Conservation (phyloP, 2,888 invertebrate genomes). For the Crocallis elinguaria region DNA sequence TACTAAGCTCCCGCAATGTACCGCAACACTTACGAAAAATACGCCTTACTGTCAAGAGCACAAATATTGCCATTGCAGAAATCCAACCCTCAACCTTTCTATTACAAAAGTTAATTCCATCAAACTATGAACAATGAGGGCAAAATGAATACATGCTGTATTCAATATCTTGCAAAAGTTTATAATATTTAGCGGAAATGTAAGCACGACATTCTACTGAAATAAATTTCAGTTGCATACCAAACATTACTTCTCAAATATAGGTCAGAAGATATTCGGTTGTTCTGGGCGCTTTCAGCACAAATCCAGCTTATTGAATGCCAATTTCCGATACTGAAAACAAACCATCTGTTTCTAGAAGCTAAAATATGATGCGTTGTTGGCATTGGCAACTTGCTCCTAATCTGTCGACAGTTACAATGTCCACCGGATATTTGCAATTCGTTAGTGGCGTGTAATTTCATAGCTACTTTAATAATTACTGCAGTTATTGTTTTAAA, state of each 20-base stretch:
- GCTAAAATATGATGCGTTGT: conserved; percentile 45
- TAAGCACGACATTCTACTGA: conserved; percentile 19
- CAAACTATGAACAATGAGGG: no score
- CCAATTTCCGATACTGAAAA: conserved; percentile 23
- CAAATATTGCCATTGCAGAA: no score
- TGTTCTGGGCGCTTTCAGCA: background rate
- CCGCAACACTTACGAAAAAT: no score
- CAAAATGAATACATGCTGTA: no score
- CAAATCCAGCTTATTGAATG: background rate
- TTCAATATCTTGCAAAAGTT: no score
- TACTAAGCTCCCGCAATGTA: no score
- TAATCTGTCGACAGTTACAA: conserved; percentile 43
- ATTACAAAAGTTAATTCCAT: no score
- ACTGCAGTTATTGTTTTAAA: conserved; percentile 25
- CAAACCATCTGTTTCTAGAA: conserved; percentile 36
- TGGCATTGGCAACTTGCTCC: conserved; percentile 21
- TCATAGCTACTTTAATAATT: conserved; percentile 22
- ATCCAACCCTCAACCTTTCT: no score
- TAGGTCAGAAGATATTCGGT: conserved; percentile 39
- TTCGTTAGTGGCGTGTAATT: conserved; percentile 46
- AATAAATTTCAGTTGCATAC: conserved; percentile 19
- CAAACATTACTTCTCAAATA: conserved; percentile 31
- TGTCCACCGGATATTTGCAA: conserved; percentile 54
- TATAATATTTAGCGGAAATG: no score
- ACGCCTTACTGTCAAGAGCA: no score